A percentile compares a stretch with the other conserved stretches of the same genome.
Evolutionary conservation across 2,797 vertebrate genomes (phyloP).

Genomic region (Cheracebus regulus): DNA sequence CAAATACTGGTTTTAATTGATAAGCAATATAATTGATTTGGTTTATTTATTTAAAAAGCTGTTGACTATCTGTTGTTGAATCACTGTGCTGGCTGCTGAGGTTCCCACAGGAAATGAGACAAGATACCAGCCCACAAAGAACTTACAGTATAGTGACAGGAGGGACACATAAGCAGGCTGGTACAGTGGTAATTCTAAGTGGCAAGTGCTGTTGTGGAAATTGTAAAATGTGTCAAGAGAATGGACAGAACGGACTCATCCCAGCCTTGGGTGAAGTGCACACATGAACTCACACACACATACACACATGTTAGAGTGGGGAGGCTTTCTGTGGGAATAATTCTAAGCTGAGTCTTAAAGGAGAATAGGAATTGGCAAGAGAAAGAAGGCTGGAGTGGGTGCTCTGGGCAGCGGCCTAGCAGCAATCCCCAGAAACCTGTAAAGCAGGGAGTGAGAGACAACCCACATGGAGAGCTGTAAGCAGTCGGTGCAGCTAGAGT

Average conservation of each 20-base stretch:
- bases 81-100: neutral
- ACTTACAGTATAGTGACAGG: neutral
- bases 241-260: neutral
- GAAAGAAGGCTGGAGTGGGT: neutral
- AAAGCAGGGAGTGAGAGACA: neutral
- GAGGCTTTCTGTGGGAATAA: neutral
- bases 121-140: neutral
- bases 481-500: neutral
- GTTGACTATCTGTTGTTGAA: neutral
- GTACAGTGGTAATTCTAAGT: fast-evolving
- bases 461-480: neutral
- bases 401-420: neutral
- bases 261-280: neutral
- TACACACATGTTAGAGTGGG: fast-evolving
- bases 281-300: neutral
- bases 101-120: neutral
- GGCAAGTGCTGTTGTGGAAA: neutral
- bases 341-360: neutral
- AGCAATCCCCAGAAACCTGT: too few species aligned
- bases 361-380: neutral
- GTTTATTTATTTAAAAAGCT: neutral
- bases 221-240: neutral
- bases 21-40: neutral
- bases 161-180: neutral
- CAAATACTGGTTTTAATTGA: neutral